Evolutionary conservation across 1,140 invertebrate species (phyloP), one percentile per base, ranked within the genome.

Genomic region (Dryas iulia): DNA sequence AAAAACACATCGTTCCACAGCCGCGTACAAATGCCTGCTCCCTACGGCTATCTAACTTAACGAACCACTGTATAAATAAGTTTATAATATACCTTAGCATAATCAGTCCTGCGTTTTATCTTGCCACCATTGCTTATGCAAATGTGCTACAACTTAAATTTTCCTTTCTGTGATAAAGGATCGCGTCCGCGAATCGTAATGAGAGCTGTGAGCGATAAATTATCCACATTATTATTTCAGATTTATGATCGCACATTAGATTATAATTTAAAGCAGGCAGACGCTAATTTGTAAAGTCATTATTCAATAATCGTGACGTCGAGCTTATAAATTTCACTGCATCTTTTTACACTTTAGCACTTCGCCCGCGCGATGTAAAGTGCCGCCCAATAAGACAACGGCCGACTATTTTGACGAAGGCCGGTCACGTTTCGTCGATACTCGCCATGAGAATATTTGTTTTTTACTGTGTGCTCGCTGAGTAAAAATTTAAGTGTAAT

Each of bases 361-460:
- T 88, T 74, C 65, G 72, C 23, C 77, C 76, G 79, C 71, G 71
- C 77, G 85, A 81, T 80, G 81, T 82, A 74, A 84, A 79, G 82
- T 78, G 85, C 85, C 86, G 84, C 84, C 84, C 84, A 84, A 82
- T 85, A 87, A 91, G 85, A 89, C 85, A 85, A 88, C 83, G 78
- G 81, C 79, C 81, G 81, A 86, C 86, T 88, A 88, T 91, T 91
- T 89, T 87, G 87, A 90, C 83, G 89, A 89, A 87, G 87, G 83
- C 86, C 85, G 86, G 89, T 91, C 89, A 91, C 89, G 89, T 91
- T 91, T 82, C 77, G 80, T 89, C 89, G 89, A 90, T 90, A 84
- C 86, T 80, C 79, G 74, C 83, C 87, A 90, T 90, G 89, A 91
- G 89, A 90, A 89, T 91, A 91, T 91, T 91, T 91, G 89, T 91